Percentiles rank a stretch among this genome's conserved stretches.
These are phyloP conservation scores for Tetrapedia diversipes DNA, from an alignment of 2,888 invertebrate genomes.

Conservation along the genomic window DNA sequence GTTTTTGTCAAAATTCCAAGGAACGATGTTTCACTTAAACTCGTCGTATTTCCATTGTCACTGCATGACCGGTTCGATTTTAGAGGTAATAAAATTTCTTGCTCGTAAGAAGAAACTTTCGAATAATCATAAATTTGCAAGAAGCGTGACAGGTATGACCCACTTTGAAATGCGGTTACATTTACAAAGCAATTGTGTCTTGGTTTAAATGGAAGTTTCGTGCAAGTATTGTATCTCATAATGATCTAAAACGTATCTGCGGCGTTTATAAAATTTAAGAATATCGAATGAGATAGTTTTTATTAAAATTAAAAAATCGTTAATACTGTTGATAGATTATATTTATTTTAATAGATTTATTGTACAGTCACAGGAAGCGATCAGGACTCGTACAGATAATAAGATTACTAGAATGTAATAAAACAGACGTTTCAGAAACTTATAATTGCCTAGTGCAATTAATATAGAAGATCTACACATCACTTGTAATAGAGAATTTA, in stretches of 20 bases:
- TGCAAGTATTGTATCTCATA: not conserved
- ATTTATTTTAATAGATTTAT: too few species aligned
- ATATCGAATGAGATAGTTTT: not conserved
- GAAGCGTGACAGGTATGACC: constrained; percentile 52
- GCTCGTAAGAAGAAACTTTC: constrained; percentile 34
- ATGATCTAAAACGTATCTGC: not conserved
- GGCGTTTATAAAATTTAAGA: too few species aligned
- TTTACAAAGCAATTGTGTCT: constrained; percentile 23
- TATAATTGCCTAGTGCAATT: too few species aligned
- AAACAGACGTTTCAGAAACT: too few species aligned
- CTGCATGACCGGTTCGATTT: constrained; percentile 12
- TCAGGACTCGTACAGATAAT: too few species aligned
- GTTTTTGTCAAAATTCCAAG: not conserved
- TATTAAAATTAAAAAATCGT: too few species aligned
- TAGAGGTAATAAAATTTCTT: constrained; percentile 29
- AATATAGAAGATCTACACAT: too few species aligned
- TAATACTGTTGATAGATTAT: too few species aligned
- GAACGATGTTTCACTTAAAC: not conserved
- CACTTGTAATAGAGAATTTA: too few species aligned
- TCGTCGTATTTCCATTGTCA: not conserved
- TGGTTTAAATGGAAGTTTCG: constrained; percentile 15
- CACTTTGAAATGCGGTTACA: constrained; percentile 45
- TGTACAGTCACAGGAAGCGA: too few species aligned
- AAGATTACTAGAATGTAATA: too few species aligned
- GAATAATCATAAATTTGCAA: constrained; percentile 39